Evolutionary conservation across 2,113 vertebrate genomes (phyloP).

Genomic region (Megalops atlanticus): DNA sequence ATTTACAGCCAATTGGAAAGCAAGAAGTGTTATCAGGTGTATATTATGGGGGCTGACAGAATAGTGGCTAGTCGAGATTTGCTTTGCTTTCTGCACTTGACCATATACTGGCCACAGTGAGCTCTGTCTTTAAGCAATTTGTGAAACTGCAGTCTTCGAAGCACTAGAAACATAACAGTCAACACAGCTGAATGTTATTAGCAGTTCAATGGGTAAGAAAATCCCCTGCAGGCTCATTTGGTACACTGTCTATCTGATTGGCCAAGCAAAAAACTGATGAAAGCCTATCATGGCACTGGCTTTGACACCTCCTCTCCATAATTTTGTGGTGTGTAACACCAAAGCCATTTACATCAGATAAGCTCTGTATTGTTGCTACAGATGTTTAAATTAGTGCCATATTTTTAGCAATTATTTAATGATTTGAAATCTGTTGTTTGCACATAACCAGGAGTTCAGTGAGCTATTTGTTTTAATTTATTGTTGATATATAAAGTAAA

Average conservation of each 20-base stretch:
- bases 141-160: background rate
- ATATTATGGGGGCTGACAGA: constrained; percentile 48
- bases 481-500: background rate
- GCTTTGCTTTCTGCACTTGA: constrained; percentile 25
- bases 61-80: constrained; percentile 16
- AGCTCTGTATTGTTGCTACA: background rate
- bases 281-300: constrained; percentile 27
- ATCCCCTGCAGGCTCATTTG: constrained; percentile 28
- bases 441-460: background rate
- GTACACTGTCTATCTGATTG: constrained; percentile 18
- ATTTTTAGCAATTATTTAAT: no score
- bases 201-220: constrained; percentile 44
- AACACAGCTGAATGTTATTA: constrained; percentile 36
- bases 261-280: constrained; percentile 38
- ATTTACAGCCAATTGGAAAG: constrained; percentile 40
- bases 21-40: constrained; percentile 40
- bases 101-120: background rate
- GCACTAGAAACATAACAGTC: background rate
- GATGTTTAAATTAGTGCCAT: no score
- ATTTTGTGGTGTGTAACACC: constrained; percentile 38
- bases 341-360: constrained; percentile 26
- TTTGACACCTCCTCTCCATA: constrained; percentile 40
- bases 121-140: constrained; percentile 22
- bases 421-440: no score
- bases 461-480: background rate